A percentile compares a stretch with the other conserved stretches of the same genome.
These are phyloP conservation scores for Torymus auratus DNA, from an alignment of 2,888 invertebrate genomes.

Conservation along the genomic window DNA sequence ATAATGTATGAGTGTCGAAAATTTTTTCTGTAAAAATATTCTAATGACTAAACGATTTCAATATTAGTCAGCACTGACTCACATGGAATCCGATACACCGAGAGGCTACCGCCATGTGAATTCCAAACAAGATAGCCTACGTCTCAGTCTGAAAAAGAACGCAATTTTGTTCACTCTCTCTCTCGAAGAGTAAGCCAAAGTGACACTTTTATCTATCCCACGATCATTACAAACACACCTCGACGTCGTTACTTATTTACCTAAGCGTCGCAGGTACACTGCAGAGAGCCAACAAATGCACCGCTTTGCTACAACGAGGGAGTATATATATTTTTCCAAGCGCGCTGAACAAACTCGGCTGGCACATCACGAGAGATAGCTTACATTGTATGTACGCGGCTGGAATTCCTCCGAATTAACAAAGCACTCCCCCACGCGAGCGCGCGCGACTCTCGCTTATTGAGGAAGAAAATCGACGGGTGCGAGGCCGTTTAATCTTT, in stretches of 20 bases:
- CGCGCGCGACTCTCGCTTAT: slow-evolving; percentile 18
- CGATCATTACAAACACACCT: slow-evolving; percentile 46
- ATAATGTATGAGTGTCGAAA: no score
- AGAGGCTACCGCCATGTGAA: no score
- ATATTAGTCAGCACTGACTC: no score
- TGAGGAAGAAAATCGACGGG: not conserved
- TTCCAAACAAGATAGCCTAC: no score
- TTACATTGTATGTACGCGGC: slow-evolving; percentile 2
- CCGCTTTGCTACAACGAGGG: not conserved
- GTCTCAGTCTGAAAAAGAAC: no score
- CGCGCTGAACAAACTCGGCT: not conserved
- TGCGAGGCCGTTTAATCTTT: slow-evolving; percentile 30
- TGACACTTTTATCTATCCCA: slow-evolving; percentile 24
- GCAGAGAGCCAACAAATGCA: slow-evolving; percentile 13
- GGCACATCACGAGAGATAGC: slow-evolving; percentile 19
- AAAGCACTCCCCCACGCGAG: slow-evolving; percentile 1
- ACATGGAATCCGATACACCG: no score
- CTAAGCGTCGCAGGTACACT: slow-evolving; percentile 1
- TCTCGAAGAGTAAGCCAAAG: not conserved
- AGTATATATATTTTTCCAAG: slow-evolving; percentile 34
- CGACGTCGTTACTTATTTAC: slow-evolving; percentile 42
- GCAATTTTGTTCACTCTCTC: no score
- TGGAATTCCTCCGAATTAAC: slow-evolving; percentile 13
- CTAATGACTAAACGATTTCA: no score
- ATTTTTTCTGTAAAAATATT: no score